Percentiles rank a stretch among this genome's conserved stretches.
These are phyloP conservation scores for Stichopus horrens DNA, from an alignment of 53 echinoderm and acorn worm species.

Conservation along the genomic window DNA sequence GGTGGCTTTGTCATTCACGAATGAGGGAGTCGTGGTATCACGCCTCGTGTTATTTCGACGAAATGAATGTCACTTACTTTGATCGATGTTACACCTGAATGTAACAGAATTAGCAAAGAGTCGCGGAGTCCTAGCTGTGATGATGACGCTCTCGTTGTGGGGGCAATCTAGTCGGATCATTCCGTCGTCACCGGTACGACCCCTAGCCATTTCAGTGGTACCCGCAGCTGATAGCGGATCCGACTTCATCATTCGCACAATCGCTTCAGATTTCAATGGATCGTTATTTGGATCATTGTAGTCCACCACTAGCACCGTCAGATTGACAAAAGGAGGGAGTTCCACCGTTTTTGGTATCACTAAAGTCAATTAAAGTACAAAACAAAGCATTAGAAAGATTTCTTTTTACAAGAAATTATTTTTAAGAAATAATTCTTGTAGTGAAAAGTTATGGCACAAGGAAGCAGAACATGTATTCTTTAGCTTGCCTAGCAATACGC, in stretches of 20 bases:
- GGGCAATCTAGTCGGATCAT: conserved; percentile 62
- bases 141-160: conserved; percentile 73
- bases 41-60: not conserved
- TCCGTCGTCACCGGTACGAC: conserved; percentile 64
- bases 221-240: conserved; percentile 55
- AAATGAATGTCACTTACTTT: conserved; percentile 45
- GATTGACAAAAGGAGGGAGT: conserved; percentile 50
- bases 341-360: not conserved
- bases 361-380: too few species aligned
- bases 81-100: conserved; percentile 35
- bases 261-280: conserved; percentile 33
- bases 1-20: too few species aligned
- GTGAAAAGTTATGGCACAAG: too few species aligned
- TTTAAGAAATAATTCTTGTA: too few species aligned
- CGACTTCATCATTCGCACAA: conserved; percentile 49
- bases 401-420: too few species aligned
- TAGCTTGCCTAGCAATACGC: too few species aligned
- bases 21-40: too few species aligned
- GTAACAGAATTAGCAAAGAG: conserved; percentile 50
- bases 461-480: too few species aligned
- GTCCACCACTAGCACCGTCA: conserved; percentile 62
- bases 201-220: conserved; percentile 33
- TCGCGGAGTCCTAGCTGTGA: conserved; percentile 40
- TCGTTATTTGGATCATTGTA: conserved; percentile 1
- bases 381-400: too few species aligned